Evolutionary conservation across 2,113 vertebrate genomes (phyloP), one percentile per base, ranked within the genome.

Genomic region (Mastomys coucha): DNA sequence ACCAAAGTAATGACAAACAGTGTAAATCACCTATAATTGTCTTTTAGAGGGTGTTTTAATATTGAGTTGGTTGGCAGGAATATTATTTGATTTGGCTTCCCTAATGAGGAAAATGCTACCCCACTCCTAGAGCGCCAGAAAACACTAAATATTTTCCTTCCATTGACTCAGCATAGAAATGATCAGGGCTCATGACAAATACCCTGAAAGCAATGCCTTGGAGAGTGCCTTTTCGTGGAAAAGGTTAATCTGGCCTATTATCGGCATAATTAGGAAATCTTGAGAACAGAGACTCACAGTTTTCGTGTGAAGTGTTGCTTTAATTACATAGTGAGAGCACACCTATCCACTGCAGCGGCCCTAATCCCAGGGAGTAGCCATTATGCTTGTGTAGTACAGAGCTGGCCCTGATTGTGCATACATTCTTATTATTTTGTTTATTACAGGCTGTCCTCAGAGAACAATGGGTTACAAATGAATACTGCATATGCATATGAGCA

Each of bases 241-340:
- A 85, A 96, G 84, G 96, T 96, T 95, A 96, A 97, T 94, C 56
- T 92, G 78, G 89, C 69, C 97, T 91, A 45, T 97, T 70, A 80
- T 75, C 93, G 51, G 67, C 75, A 93, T 92, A 89, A 95, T 95
- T 96, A 90, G 89, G 95, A 98, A 93, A 42, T 77, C 92, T 98
- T 96, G 92, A 90, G 96, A 96, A 96, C 78, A 86, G 92, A 97
- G 90, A 77, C 10, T 63, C 88, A 87, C 96, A 87, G 93, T 97
- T 97, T 94, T 77, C 58, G 26, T 92, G 84, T 92, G 63, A 96
- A 97, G 78, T 91, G 80, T 51, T 78, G 51, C 78, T 91, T 96
- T 98, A 97, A 77, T 88, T 91, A 97, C 91, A 69, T 92, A 88
- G 88, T 13, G 81, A 51, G 76, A 97, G 72, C 73, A 93, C 90